Conservation (phyloP, 2,113 vertebrate genomes). For the Brienomyrus longianalis region DNA sequence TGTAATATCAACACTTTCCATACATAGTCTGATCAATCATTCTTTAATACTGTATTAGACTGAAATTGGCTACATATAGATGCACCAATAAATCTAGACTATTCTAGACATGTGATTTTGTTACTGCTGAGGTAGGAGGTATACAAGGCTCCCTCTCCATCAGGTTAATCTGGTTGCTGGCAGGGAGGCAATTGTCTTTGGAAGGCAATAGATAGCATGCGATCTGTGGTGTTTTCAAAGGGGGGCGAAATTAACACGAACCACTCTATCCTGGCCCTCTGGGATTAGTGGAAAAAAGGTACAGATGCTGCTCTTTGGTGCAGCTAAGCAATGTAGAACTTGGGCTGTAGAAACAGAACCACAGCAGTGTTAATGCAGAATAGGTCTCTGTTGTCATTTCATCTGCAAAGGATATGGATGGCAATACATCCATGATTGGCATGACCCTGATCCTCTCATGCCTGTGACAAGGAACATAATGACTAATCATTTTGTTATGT, state of each 20-base stretch:
- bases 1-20: conserved; percentile 10
- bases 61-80: conserved; percentile 14
- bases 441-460: background rate
- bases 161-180: conserved; percentile 9
- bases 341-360: background rate
- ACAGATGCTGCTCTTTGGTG: background rate
- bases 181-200: background rate
- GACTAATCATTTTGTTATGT: conserved; percentile 2
- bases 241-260: background rate
- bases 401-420: background rate
- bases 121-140: background rate
- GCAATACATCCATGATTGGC: background rate
- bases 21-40: conserved; percentile 16
- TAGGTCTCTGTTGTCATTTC: background rate
- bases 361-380: background rate
- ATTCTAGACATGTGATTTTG: background rate
- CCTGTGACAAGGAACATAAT: background rate
- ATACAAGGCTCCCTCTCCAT: background rate
- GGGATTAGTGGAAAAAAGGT: background rate
- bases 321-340: background rate
- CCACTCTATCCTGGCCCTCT: too few relatives aligned
- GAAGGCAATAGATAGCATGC: background rate
- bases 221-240: background rate
- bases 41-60: conserved; percentile 20
- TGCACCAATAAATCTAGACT: background rate